A percentile compares a stretch with the other conserved stretches of the same genome.
Evolutionary conservation across 2,888 invertebrate species (phyloP).

Genomic region (Cataglyphis cursor): DNA sequence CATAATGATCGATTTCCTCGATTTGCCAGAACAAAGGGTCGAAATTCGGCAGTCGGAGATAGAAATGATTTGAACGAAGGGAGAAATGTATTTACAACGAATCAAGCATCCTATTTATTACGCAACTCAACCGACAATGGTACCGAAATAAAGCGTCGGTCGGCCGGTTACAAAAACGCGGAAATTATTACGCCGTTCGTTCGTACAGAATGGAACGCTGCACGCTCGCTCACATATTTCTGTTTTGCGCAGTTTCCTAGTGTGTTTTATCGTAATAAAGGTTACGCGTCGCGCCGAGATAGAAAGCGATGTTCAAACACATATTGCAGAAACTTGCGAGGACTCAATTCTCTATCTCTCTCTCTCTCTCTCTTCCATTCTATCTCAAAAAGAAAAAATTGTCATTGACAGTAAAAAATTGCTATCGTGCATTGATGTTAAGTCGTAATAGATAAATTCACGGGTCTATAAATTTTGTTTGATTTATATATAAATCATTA

Average conservation of each 20-base stretch:
- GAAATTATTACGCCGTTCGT: slow-evolving; percentile 49
- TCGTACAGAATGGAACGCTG: slow-evolving; percentile 33
- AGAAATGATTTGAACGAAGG: slow-evolving; percentile 24
- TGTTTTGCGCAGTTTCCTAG: slow-evolving; percentile 30
- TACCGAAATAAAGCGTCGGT: slow-evolving; percentile 43
- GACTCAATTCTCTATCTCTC: no score
- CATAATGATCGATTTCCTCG: slow-evolving; percentile 54
- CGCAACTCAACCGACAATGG: slow-evolving; percentile 39
- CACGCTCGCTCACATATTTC: slow-evolving; percentile 33
- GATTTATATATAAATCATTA: slow-evolving; percentile 7
- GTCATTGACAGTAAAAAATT: not conserved
- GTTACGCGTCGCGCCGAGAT: slow-evolving; percentile 22
- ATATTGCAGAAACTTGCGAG: not conserved
- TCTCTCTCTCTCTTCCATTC: no score
- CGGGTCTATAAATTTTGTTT: not conserved
- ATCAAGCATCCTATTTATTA: slow-evolving; percentile 55
- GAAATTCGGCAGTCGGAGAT: slow-evolving; percentile 8
- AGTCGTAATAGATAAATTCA: slow-evolving; percentile 7
- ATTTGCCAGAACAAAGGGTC: slow-evolving; percentile 36
- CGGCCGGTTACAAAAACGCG: slow-evolving; percentile 49
- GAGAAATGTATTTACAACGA: slow-evolving; percentile 49
- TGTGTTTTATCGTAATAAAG: slow-evolving; percentile 50
- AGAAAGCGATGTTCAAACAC: not conserved
- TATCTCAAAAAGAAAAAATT: not conserved
- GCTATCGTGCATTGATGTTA: not conserved